A percentile compares a stretch with the other conserved stretches of the same genome.
phyloP scores from a whole-genome alignment of 2,797 vertebrate genomes.

The Notolabrus celidotus region DNA sequence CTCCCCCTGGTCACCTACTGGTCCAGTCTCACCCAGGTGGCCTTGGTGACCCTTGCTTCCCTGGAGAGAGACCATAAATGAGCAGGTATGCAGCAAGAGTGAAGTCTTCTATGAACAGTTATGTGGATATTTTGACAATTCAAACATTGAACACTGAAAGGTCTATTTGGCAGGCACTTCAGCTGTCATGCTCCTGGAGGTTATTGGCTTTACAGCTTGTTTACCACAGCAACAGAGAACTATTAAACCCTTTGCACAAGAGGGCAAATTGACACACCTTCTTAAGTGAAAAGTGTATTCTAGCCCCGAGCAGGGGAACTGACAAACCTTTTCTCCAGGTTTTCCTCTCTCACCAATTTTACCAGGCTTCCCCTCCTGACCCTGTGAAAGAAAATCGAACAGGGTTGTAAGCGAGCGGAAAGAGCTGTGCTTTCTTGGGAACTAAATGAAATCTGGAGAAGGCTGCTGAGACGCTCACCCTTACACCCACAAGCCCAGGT shows the following conservation, averaged over 20 bases:
- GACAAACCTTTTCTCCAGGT: constrained; percentile 90
- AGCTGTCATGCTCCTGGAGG: constrained; percentile 2
- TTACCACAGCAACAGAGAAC: constrained; percentile 31
- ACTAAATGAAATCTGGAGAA: constrained; percentile 32
- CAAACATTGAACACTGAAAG: constrained; percentile 39
- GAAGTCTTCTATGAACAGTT: too few species aligned
- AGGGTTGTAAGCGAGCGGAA: constrained; percentile 44
- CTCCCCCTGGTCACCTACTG: constrained; percentile 86
- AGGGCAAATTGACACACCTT: constrained; percentile 34
- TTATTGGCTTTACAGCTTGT: constrained; percentile 29
- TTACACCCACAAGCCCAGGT: constrained; percentile 89
- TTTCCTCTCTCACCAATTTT: constrained; percentile 92
- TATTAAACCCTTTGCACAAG: constrained; percentile 18
- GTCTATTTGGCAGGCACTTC: constrained; percentile 32
- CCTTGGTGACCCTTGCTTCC: constrained; percentile 94
- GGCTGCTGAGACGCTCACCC: constrained; percentile 85
- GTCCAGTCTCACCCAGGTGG: constrained; percentile 90
- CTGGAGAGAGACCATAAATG: constrained; percentile 76
- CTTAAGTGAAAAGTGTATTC: constrained; percentile 25
- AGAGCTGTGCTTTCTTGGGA: constrained; percentile 30
- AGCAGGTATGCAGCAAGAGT: constrained; percentile 38
- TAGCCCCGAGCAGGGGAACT: constrained; percentile 24
- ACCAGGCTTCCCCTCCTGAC: constrained; percentile 95
- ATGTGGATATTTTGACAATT: constrained; percentile 19
- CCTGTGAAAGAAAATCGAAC: constrained; percentile 81